phyloP scores from a whole-genome alignment of 2,113 vertebrate species.

The Lates calcarifer region DNA sequence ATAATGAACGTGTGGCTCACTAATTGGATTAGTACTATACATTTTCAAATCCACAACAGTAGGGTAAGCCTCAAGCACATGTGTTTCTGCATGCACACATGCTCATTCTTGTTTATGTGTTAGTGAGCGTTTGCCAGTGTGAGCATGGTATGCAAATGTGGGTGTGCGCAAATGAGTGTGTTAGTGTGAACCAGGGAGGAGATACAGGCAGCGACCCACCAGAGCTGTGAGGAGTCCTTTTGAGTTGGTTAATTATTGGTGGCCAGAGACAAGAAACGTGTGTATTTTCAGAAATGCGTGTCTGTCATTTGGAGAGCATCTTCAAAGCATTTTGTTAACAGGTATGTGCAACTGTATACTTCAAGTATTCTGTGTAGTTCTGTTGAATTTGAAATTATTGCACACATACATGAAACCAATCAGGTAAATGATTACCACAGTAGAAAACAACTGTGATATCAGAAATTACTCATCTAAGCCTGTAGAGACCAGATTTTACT shows the following conservation, averaged over 20 bases:
- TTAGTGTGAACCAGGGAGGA: slow-evolving; percentile 28
- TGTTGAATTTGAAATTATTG: neutral
- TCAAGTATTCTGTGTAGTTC: neutral
- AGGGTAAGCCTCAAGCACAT: slow-evolving; percentile 46
- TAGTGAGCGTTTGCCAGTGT: slow-evolving; percentile 21
- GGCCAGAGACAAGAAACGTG: slow-evolving; percentile 23
- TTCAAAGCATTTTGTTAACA: slow-evolving; percentile 33
- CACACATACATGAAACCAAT: neutral
- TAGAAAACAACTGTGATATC: neutral
- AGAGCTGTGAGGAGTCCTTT: slow-evolving; percentile 14
- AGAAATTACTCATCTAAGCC: neutral
- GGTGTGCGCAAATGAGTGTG: slow-evolving; percentile 30
- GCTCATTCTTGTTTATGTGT: slow-evolving; percentile 3
- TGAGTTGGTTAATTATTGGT: slow-evolving; percentile 23
- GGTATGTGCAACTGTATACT: slow-evolving; percentile 64
- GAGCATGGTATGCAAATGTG: slow-evolving; percentile 47
- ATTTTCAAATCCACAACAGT: slow-evolving; percentile 61
- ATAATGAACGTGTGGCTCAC: slow-evolving; percentile 53
- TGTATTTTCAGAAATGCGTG: slow-evolving; percentile 1
- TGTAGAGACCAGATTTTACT: neutral
- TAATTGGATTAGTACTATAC: slow-evolving; percentile 71
- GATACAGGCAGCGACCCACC: slow-evolving; percentile 1
- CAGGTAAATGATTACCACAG: neutral
- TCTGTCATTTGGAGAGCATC: slow-evolving; percentile 17
- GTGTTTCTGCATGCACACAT: slow-evolving; percentile 24